Evolutionary conservation across 2,797 vertebrate genomes (phyloP).

Genomic region (Leucoraja ocellata): DNA sequence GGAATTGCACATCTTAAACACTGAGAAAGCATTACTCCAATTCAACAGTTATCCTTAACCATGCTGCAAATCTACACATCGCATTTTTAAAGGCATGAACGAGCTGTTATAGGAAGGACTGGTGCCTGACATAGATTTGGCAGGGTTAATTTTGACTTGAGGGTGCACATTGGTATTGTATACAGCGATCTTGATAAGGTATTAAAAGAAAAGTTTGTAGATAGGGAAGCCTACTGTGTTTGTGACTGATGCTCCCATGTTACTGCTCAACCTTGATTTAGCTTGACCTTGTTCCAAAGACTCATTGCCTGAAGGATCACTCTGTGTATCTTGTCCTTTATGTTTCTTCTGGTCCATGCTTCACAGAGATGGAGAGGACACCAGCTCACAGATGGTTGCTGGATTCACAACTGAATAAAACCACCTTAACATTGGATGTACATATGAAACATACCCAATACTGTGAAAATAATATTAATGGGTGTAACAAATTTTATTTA

Average conservation of each 20-base stretch:
- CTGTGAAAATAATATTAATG: conserved; percentile 6
- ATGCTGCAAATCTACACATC: neutral
- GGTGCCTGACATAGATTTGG: neutral
- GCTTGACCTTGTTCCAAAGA: neutral
- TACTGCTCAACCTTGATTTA: neutral
- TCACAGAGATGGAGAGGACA: neutral
- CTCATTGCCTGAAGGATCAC: conserved; percentile 12
- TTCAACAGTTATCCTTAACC: neutral
- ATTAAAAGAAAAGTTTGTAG: neutral
- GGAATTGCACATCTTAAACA: neutral
- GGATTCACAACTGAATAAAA: neutral
- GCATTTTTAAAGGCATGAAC: neutral
- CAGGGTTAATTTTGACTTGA: neutral
- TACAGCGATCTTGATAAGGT: neutral
- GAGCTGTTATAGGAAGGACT: no score
- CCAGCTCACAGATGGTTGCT: conserved; percentile 2
- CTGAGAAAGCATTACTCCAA: neutral
- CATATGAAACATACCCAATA: neutral
- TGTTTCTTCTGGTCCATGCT: neutral
- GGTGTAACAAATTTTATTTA: conserved; percentile 27
- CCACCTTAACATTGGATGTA: neutral
- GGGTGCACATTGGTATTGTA: neutral
- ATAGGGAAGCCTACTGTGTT: neutral
- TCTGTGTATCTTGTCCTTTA: neutral
- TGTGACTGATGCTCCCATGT: neutral